phyloP scores from a whole-genome alignment of 2,113 vertebrate species.

The Sorex araneus region DNA sequence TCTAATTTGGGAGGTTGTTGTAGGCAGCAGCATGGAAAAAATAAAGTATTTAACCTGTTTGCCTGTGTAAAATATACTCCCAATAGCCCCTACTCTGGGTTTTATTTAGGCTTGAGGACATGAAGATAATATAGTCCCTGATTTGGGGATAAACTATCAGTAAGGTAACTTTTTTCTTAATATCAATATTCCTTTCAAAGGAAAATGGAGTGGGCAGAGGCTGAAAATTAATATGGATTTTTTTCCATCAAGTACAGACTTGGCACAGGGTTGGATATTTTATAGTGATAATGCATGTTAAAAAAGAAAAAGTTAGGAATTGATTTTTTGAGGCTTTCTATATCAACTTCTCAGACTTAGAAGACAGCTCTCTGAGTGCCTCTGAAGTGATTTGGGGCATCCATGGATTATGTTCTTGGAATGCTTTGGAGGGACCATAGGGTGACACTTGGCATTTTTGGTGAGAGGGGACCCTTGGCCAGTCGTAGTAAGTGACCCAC shows the following conservation, averaged over 20 bases:
- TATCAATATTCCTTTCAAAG: slow-evolving; percentile 4
- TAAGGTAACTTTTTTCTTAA: neutral
- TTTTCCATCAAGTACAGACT: neutral
- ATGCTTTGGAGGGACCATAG: neutral
- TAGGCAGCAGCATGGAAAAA: slow-evolving; percentile 24
- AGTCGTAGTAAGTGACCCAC: slow-evolving; percentile 17
- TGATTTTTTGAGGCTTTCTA: neutral
- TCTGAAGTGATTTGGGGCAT: neutral
- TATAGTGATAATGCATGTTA: neutral
- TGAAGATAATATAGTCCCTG: neutral
- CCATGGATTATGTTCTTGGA: neutral
- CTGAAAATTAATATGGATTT: neutral
- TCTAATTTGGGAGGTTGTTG: neutral
- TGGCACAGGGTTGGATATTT: neutral
- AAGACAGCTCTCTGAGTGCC: neutral
- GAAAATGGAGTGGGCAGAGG: neutral
- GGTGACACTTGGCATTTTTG: neutral
- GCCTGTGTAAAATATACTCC: slow-evolving; percentile 14
- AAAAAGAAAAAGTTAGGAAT: slow-evolving; percentile 34
- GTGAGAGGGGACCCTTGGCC: neutral
- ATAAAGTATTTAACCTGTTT: neutral
- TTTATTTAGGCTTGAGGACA: neutral
- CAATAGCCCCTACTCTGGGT: neutral
- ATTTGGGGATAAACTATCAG: neutral
- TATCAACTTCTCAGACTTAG: neutral